Conservation (phyloP, 30 jellyfish, hydroid and myxozoan species). For the Morbakka virulenta region DNA sequence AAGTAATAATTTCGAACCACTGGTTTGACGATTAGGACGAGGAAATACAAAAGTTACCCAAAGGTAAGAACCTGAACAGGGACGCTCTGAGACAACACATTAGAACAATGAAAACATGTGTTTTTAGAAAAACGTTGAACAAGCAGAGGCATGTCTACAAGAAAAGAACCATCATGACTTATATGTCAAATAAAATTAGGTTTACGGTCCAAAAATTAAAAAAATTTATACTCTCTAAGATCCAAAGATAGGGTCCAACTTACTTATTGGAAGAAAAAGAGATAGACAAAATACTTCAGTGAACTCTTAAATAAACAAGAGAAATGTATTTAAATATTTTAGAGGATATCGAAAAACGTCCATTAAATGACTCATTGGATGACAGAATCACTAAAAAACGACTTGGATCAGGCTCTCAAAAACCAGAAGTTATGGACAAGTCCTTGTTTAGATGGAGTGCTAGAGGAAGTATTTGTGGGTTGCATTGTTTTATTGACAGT, state of each 20-base stretch:
- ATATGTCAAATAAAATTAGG: slow-evolving; percentile 37
- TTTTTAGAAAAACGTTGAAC: slow-evolving; percentile 48
- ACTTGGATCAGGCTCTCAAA: no score
- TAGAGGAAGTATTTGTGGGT: no score
- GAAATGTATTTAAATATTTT: no score
- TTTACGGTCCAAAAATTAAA: slow-evolving; percentile 53
- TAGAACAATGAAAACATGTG: slow-evolving; percentile 31
- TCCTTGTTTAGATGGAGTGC: no score
- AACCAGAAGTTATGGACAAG: no score
- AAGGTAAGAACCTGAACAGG: slow-evolving; percentile 35
- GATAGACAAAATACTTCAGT: no score
- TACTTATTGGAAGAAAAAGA: slow-evolving; percentile 53
- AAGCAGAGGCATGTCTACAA: slow-evolving; percentile 53
- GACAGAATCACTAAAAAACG: slow-evolving; percentile 41
- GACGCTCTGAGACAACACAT: slow-evolving; percentile 22
- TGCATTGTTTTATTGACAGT: no score
- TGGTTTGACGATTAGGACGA: slow-evolving; percentile 61
- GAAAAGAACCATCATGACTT: no score
- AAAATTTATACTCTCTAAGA: slow-evolving; percentile 29
- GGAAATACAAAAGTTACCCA: slow-evolving; percentile 43
- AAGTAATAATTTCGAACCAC: slow-evolving; percentile 11
- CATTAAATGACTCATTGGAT: slow-evolving; percentile 59
- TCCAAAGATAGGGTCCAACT: slow-evolving; percentile 42
- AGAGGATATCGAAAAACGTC: no score
- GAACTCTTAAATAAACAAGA: no score